phyloP scores from a whole-genome alignment of 1,140 invertebrate genomes.

The Cephus cinctus region DNA sequence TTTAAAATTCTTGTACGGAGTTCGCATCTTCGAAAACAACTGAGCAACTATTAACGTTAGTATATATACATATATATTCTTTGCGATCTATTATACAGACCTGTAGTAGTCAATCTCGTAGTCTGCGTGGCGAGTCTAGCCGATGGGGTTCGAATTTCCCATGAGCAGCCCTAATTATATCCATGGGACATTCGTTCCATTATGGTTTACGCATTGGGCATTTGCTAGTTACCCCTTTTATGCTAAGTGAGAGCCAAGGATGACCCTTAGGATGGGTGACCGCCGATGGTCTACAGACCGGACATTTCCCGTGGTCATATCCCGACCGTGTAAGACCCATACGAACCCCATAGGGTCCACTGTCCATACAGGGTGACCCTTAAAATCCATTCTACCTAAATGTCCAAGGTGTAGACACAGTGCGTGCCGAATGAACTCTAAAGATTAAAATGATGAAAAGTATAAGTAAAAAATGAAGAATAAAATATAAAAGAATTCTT shows the following conservation, averaged over 20 bases:
- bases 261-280: slow-evolving; percentile 41
- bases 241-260: slow-evolving; percentile 51
- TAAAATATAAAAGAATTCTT: too few relatives aligned
- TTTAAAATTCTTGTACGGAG: not conserved
- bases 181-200: slow-evolving; percentile 50
- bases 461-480: too few relatives aligned
- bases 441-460: too few relatives aligned
- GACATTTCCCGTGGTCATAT: slow-evolving; percentile 44
- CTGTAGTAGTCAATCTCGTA: not conserved
- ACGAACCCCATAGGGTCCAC: slow-evolving; percentile 1
- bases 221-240: slow-evolving; percentile 51
- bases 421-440: too few relatives aligned
- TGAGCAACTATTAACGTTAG: too few relatives aligned
- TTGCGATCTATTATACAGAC: too few relatives aligned
- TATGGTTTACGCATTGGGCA: slow-evolving; percentile 40
- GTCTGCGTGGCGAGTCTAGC: not conserved
- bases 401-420: too few relatives aligned
- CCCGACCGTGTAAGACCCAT: slow-evolving; percentile 24
- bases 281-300: slow-evolving; percentile 26
- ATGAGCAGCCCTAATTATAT: slow-evolving; percentile 53
- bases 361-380: not conserved
- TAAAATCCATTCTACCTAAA: slow-evolving; percentile 4
- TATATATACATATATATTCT: too few relatives aligned
- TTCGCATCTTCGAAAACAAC: too few relatives aligned
- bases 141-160: slow-evolving; percentile 41